These are phyloP conservation scores for Thereva nobilitata DNA, from an alignment of 2,888 invertebrate species.

Conservation along the genomic window DNA sequence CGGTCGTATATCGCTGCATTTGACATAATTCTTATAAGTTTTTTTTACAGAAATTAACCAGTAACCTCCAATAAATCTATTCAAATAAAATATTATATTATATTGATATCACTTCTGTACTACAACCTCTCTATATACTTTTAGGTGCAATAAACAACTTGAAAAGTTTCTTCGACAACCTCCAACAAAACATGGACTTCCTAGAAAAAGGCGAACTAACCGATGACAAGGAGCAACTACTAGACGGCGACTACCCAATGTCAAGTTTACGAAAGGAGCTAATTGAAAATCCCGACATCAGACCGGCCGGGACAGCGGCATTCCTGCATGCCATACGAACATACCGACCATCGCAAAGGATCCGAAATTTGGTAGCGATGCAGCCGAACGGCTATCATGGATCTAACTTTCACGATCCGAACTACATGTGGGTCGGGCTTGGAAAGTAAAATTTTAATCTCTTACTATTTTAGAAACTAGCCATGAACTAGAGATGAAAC, in stretches of 20 bases:
- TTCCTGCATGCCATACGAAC: conserved; percentile 57
- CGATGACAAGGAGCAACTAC: conserved; percentile 48
- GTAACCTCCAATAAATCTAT: too few relatives aligned
- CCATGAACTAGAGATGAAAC: neutral
- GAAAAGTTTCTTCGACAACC: conserved; percentile 54
- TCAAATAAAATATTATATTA: too few relatives aligned
- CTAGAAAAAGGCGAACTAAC: conserved; percentile 51
- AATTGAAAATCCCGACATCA: conserved; percentile 35
- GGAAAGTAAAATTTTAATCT: conserved; percentile 53
- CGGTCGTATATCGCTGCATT: too few relatives aligned
- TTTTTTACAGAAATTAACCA: too few relatives aligned
- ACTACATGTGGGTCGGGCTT: conserved; percentile 68
- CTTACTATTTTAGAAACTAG: neutral
- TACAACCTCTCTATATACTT: conserved; percentile 35
- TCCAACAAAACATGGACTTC: conserved; percentile 52
- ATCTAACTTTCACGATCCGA: conserved; percentile 68
- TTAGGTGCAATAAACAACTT: conserved; percentile 55
- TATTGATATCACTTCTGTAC: neutral
- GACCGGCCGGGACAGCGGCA: conserved; percentile 52
- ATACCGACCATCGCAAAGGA: conserved; percentile 59
- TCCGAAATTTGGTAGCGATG: conserved; percentile 64
- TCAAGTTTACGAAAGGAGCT: conserved; percentile 47
- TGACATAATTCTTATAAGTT: too few relatives aligned
- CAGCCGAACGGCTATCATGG: conserved; percentile 63
- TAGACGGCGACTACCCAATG: conserved; percentile 52